Evolutionary conservation across 2,888 invertebrate species (phyloP), one percentile per base, ranked within the genome.

Genomic region (Teleiodes luculella): DNA sequence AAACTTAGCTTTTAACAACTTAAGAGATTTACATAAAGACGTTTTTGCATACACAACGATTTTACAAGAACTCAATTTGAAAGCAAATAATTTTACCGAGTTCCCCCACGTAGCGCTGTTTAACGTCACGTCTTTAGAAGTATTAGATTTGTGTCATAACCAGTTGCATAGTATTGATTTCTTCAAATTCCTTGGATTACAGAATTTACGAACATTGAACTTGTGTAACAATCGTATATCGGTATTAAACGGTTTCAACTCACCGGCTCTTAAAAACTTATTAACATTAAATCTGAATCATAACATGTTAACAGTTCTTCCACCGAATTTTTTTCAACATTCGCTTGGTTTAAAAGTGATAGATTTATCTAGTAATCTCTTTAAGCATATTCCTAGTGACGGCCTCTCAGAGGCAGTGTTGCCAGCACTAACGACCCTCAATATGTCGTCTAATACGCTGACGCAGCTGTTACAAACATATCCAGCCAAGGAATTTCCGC

Each of bases 401-500:
- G 94, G 95, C 0, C 83, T 96, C 28, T 94, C 95, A 0, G 94
- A 94, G 63, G 92, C 93, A 45, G 94, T 94, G 49, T 85, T 96
- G 41, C 94, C 94, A 0, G 92, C 92, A 3, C 82, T 96, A 0
- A 92, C 91, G 10, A 94, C 94, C 87, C 84, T 97, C 3, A 97
- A 97, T 74, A 90, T 97, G 67, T 96, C 96, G 7, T 93, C 92
- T 2, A 97, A 97, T 83, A 94, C 95, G 0, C 88, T 97, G 54
- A 91, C 92, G 18, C 92, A 94, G 68, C 93, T 96, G 62, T 92
- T 95, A 72, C 94, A 94, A 66, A 91, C 93, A 71, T 91, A 92
- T 66, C 91, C 92, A 55, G 92, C 93, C 36, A 93, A 94, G 67
- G 91, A 92, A 67, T 95, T 95, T 83, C 93, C 95, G 1, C 89